Base-by-base conservation (phyloP, 2,113 vertebrate genomes). In the Pitta sordida region DNA sequence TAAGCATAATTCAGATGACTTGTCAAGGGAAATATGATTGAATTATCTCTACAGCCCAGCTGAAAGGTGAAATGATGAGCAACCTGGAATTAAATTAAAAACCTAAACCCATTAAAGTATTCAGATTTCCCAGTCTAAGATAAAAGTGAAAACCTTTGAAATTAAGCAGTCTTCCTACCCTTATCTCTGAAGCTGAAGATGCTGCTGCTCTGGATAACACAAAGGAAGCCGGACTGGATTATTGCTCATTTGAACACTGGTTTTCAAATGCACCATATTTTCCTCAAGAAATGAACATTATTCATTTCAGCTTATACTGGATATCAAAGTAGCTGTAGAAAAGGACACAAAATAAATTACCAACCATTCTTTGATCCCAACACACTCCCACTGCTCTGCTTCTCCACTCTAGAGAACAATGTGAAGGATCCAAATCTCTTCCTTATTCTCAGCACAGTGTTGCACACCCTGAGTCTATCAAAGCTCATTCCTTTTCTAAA, bases 11-110 rank as follows among this genome's bases (percentile, higher is more conserved):
- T 95, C 93, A 91, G 82, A 91, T 37, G 89, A 39, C 90, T 95
- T 95, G 94, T 96, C 95, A 91, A 90, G 95, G 87, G 93, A 94
- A 96, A 93, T 94, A 95, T 91, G 95, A 96, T 91, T 95, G 94
- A 96, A 96, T 96, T 96, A 96, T 96, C 93, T 94, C 91, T 78
- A 9, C 60, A 88, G 93, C 82, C 94, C 96, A 96, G 94, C 94
- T 95, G 95, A 96, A 96, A 95, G 96, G 95, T 96, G 94, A 96
- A 96, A 95, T 96, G 82, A 96, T 90, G 96, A 96, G 93, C 85
- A 95, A 96, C 93, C 88, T 95, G 90, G 95, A 96, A 96, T 96
- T 96, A 96, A 96, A 95, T 96, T 96, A 96, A 95, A 95, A 96
- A 83, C 71, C 68, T 95, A 96, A 96, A 90, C 94, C 91, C 94